Conservation (phyloP, 2,888 invertebrate genomes). For the Syrphus vitripennis region DNA sequence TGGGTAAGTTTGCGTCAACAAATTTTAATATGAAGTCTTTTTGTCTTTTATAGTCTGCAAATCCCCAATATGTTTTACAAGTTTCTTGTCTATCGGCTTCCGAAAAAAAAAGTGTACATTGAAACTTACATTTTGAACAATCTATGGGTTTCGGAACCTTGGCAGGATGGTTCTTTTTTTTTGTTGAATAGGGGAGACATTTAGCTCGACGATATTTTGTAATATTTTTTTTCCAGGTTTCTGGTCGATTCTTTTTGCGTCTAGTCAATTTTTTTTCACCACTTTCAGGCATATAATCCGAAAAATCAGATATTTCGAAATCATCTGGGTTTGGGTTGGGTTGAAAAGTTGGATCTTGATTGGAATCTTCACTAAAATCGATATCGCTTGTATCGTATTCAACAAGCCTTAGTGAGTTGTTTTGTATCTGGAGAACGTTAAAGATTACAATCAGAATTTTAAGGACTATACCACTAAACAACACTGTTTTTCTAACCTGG, state of each 20-base stretch:
- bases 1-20: background rate
- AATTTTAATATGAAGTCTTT: background rate
- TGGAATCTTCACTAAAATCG: background rate
- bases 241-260: background rate
- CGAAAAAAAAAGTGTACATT: background rate
- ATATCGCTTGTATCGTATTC: background rate
- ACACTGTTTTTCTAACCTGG: too few relatives aligned
- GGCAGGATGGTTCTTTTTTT: background rate
- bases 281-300: background rate
- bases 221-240: background rate
- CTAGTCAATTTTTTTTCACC: background rate
- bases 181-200: background rate
- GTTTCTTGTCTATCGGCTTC: background rate
- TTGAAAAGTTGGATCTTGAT: conserved; percentile 10
- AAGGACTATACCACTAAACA: too few relatives aligned
- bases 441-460: too few relatives aligned
- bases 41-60: background rate
- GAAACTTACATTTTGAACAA: background rate
- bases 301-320: conserved; percentile 9
- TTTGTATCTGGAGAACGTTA: background rate
- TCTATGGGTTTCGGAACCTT: background rate
- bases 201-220: background rate
- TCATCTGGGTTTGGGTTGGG: background rate
- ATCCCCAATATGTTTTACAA: background rate
- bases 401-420: background rate